Evolutionary conservation across 92 coral and sea anemone species (phyloP).

Genomic region (Virgularia gustaviana): DNA sequence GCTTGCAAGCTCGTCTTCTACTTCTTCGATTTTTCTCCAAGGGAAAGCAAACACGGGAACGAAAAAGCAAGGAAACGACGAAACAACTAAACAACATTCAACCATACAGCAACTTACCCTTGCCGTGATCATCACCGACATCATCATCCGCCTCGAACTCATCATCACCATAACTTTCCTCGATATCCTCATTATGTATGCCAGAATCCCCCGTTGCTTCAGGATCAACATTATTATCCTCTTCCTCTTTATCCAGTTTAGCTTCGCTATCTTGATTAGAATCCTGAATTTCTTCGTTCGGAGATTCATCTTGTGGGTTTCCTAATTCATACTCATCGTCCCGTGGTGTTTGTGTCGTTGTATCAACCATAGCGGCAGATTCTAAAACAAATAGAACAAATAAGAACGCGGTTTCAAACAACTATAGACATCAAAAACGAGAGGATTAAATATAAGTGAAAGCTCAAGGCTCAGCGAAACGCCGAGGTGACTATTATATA

Average conservation of each 20-base stretch:
- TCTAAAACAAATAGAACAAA: conserved; percentile 19
- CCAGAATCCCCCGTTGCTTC: conserved; percentile 46
- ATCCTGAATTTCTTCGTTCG: conserved; percentile 50
- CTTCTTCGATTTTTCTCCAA: too few relatives aligned
- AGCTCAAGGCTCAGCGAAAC: too few relatives aligned
- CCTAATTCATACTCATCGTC: conserved; percentile 52
- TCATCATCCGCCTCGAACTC: conserved; percentile 36
- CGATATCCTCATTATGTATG: conserved; percentile 51
- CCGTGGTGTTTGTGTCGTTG: conserved; percentile 81
- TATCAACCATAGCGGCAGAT: conserved; percentile 66
- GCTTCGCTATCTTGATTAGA: conserved; percentile 38
- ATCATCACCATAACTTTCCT: conserved; percentile 41
- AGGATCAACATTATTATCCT: conserved; percentile 33
- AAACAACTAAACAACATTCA: too few relatives aligned
- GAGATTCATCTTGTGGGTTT: conserved; percentile 37
- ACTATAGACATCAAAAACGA: too few relatives aligned
- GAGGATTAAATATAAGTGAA: too few relatives aligned
- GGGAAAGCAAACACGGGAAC: too few relatives aligned
- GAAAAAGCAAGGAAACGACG: too few relatives aligned
- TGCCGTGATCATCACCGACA: background rate
- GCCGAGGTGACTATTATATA: too few relatives aligned
- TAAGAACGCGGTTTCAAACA: too few relatives aligned
- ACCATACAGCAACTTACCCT: background rate
- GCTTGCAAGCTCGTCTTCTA: background rate
- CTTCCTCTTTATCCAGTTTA: conserved; percentile 30